Evolutionary conservation across 2,888 invertebrate genomes (phyloP).

Genomic region (Acheta domesticus): DNA sequence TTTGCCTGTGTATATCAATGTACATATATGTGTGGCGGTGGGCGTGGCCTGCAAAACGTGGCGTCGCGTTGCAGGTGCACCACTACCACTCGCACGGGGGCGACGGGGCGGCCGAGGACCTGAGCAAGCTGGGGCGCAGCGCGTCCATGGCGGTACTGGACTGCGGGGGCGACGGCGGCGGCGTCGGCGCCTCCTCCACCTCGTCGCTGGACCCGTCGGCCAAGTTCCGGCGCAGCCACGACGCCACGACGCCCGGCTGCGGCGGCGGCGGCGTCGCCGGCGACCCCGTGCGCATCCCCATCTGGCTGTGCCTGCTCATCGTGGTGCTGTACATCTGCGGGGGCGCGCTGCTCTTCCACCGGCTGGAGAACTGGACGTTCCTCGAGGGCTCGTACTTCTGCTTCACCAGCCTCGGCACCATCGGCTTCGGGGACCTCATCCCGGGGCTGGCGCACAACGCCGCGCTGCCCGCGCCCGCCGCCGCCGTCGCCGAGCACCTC

Average conservation of each 20-base stretch:
- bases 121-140: slow-evolving; percentile 42
- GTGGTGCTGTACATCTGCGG: slow-evolving; percentile 83
- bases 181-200: slow-evolving; percentile 42
- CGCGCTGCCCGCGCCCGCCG: slow-evolving; percentile 44
- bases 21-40: too few relatives aligned
- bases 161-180: slow-evolving; percentile 44
- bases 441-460: slow-evolving; percentile 56
- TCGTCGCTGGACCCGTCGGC: slow-evolving; percentile 26
- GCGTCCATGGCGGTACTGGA: slow-evolving; percentile 45
- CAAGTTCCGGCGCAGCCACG: slow-evolving; percentile 46
- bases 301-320: slow-evolving; percentile 79
- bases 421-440: slow-evolving; percentile 76
- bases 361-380: slow-evolving; percentile 87
- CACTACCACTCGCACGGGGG: slow-evolving; percentile 26
- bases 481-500: slow-evolving; percentile 53
- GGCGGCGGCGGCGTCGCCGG: slow-evolving; percentile 44
- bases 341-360: slow-evolving; percentile 84
- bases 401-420: slow-evolving; percentile 64
- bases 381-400: slow-evolving; percentile 72
- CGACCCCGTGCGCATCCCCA: slow-evolving; percentile 73
- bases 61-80: not conserved
- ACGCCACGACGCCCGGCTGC: slow-evolving; percentile 47
- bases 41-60: too few relatives aligned
- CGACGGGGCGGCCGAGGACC: slow-evolving; percentile 32
- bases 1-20: too few relatives aligned